Evolutionary conservation across 2,113 vertebrate genomes (phyloP), one percentile per base, ranked within the genome.

Genomic region (Hemicordylus capensis): DNA sequence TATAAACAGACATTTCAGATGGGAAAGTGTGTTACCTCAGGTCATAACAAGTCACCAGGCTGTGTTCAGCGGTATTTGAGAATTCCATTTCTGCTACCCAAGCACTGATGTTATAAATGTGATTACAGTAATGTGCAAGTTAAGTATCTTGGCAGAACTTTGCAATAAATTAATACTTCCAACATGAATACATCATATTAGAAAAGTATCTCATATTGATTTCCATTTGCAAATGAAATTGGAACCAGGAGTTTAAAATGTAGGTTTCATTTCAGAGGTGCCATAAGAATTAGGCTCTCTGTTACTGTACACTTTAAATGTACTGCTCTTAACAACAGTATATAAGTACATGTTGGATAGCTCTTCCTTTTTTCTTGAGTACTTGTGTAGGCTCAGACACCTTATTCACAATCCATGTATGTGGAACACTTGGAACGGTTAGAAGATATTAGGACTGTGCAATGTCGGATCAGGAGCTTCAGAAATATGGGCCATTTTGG

Each of bases 1-100:
- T 58, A 79, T 86, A 89, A 91, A 72, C 44, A 96, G 95, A 96
- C 92, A 96, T 96, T 96, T 96, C 91, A 90, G 91, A 91, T 85
- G 86, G 75, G 87, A 92, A 93, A n/a, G n/a, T 90, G 31, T 87
- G 51, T 77, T 93, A 90, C 93, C 89, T 37, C 12, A 1, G 93
- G 91, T 93, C 78, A 90, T 46, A 85, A 89, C 42, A 58, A 81
- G 46, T 92, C 85, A 87, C 61, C 0, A 0, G 58, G 80, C 59
- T 81, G 73, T 93, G 94, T 88, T 94, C 89, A 85, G 84, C 95
- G 95, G 87, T 90, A 95, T 96, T 96, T 96, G 87, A 88, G 88
- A 87, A 93, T 63, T 69, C n/a, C 79, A 86, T n/a, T 87, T 88
- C 90, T 89, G 76, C 63, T 90, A 69, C 70, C 84, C 54, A 0